These are phyloP conservation scores for Oreochromis grahami DNA, from an alignment of 2,797 vertebrate species.

Conservation along the genomic window DNA sequence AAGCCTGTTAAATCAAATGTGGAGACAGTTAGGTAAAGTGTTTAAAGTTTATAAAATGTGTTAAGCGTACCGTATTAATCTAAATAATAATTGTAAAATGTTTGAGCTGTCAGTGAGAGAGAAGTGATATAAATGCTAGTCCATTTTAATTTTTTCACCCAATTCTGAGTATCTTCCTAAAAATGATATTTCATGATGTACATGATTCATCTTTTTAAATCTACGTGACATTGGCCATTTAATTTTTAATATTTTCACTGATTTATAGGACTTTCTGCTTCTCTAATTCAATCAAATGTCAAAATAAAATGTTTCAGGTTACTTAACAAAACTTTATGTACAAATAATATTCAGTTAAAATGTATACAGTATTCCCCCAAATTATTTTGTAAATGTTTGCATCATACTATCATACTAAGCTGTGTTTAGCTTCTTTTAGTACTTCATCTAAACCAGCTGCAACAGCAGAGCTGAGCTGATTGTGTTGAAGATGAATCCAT, in stretches of 20 bases:
- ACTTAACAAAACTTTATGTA: no score
- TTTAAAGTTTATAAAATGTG: background rate
- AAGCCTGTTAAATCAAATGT: background rate
- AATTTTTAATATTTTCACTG: no score
- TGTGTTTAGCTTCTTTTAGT: background rate
- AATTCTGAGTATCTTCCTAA: background rate
- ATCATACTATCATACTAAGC: background rate
- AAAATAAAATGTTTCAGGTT: no score
- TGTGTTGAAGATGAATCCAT: background rate
- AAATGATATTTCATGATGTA: background rate
- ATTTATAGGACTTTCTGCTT: no score
- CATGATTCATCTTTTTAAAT: background rate
- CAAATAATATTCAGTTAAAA: background rate
- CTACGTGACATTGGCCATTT: background rate
- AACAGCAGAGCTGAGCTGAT: background rate
- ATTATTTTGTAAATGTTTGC: background rate
- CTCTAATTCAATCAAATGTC: no score
- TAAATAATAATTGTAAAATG: background rate
- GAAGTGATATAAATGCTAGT: accelerated
- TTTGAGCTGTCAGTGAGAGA: background rate
- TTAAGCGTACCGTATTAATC: background rate
- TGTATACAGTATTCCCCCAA: background rate
- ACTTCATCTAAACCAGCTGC: background rate
- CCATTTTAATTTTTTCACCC: background rate
- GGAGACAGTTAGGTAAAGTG: background rate